Evolutionary conservation across 2,888 invertebrate species (phyloP), one percentile per base, ranked within the genome.

Genomic region (Pyrocoelia pectoralis): DNA sequence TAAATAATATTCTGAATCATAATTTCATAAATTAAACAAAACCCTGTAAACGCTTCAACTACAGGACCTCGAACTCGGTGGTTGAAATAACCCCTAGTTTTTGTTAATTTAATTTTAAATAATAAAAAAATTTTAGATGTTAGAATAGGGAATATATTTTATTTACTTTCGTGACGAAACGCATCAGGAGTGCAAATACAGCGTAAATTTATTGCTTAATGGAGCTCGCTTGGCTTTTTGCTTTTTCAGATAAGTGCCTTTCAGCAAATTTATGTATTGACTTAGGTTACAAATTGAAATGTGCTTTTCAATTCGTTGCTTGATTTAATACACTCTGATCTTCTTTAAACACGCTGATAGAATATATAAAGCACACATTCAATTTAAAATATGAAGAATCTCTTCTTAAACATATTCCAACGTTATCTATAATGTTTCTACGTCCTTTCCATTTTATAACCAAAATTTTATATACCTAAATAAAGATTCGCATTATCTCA

Each of bases 211-310:
- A 70, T 68, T 67, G 68, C 67, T 71, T 72, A 73, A 73, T 73
- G 72, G 73, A 71, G 69, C 66, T 67, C 71, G 67, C 71, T 67
- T 61, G 69, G 66, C 66, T 66, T 72, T 72, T 68, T 68, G 62
- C 68, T 68, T 68, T 71, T 69, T 67, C 68, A 58, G 68, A 69
- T 72, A 73, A 74, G 74, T 73, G 74, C 70, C 70, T 73, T 72
- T 70, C 72, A 68, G 66, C 68, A 70, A 72, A 73, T 74, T 74
- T 73, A 73, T 73, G 72, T 74, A 72, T 74, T 73, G 73, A 74
- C 70, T 73, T 71, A 67, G 70, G 72, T 71, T 70, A 70, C 72
- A 73, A 73, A 74, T 72, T 72, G 73, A 74, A 73, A 74, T 70
- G 73, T 71, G 71, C 72, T 73, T 71, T 71, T 68, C 69, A 70